phyloP scores from a whole-genome alignment of 1,140 invertebrate species.

The silkworm (Bombyx mori) region ASM3026992v2 NC_085128.1:4025501-4026000 shows the following conservation, averaged over 20 bases:
- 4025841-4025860: too few species aligned
- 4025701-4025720: constrained; percentile 83
- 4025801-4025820: not conserved
- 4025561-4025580: too few species aligned
- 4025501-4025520: not conserved
- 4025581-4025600: too few species aligned
- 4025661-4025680: constrained; percentile 76
- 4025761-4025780: constrained; percentile 90
- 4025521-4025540: not conserved
- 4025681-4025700: constrained; percentile 89
- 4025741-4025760: constrained; percentile 86
- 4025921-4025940: too few species aligned
- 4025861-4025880: too few species aligned
- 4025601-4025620: constrained; percentile 31
- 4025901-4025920: too few species aligned
- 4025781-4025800: constrained; percentile 47
- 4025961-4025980: too few species aligned
- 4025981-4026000: too few species aligned
- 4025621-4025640: constrained; percentile 65
- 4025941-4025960: too few species aligned
- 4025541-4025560: not conserved
- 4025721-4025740: constrained; percentile 83
- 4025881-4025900: too few species aligned
- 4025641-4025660: not conserved
- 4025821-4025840: too few species aligned